A percentile compares a stretch with the other conserved stretches of the same genome.
Evolutionary conservation across 2,888 invertebrate genomes (phyloP).

Genomic region (Spilosoma lubricipeda): DNA sequence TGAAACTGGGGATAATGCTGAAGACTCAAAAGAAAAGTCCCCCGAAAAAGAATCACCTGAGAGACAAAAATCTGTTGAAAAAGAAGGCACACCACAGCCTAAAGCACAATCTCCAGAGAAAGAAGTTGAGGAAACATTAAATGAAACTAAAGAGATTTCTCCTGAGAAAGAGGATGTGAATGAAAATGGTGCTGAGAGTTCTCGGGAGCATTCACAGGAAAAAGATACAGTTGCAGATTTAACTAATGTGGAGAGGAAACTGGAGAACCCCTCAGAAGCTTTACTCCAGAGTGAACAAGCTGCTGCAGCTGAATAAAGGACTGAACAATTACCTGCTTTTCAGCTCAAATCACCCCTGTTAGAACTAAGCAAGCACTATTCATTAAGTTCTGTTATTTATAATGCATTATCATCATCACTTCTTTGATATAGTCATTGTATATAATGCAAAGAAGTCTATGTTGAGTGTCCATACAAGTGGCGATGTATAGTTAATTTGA

Average conservation of each 20-base stretch:
- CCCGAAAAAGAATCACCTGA: slow-evolving; percentile 60
- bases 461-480: slow-evolving; percentile 75
- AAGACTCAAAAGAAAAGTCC: slow-evolving; percentile 48
- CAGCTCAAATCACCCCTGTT: slow-evolving; percentile 78
- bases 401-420: slow-evolving; percentile 69
- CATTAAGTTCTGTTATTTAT: slow-evolving; percentile 79
- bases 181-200: slow-evolving; percentile 78
- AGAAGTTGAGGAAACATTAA: slow-evolving; percentile 58
- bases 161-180: slow-evolving; percentile 70
- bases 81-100: slow-evolving; percentile 49
- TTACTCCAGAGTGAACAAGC: slow-evolving; percentile 79
- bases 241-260: slow-evolving; percentile 64
- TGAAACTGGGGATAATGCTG: slow-evolving; percentile 48
- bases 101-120: slow-evolving; percentile 62
- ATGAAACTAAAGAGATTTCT: slow-evolving; percentile 69
- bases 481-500: slow-evolving; percentile 70
- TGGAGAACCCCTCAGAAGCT: slow-evolving; percentile 74
- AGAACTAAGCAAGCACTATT: slow-evolving; percentile 81
- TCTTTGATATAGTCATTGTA: slow-evolving; percentile 82
- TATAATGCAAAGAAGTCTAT: slow-evolving; percentile 76
- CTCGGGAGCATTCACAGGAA: slow-evolving; percentile 78
- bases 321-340: slow-evolving; percentile 68
- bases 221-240: slow-evolving; percentile 58
- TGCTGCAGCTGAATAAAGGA: slow-evolving; percentile 73
- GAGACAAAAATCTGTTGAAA: slow-evolving; percentile 67